These are phyloP conservation scores for Ptychoptera contaminata DNA, from an alignment of 2,888 invertebrate species.

Conservation along the genomic window DNA sequence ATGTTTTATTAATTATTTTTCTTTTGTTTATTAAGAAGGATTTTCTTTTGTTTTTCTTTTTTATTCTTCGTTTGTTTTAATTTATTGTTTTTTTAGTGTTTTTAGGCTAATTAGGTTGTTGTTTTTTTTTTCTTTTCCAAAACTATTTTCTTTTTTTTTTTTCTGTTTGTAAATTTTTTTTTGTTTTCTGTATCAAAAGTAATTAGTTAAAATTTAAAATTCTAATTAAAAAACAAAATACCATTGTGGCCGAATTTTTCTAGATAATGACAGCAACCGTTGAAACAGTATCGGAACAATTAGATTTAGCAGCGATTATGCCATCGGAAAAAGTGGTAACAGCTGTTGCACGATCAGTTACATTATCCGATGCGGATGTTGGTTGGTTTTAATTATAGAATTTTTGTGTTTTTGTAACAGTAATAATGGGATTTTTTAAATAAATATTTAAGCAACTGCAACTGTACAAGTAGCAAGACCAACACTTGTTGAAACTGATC, in stretches of 20 bases:
- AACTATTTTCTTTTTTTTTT: neutral
- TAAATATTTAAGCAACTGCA: slow-evolving; percentile 37
- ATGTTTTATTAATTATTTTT: neutral
- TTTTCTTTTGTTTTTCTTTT: neutral
- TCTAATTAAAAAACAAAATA: slow-evolving; percentile 1
- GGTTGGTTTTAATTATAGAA: slow-evolving; percentile 36
- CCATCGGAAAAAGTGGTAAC: slow-evolving; percentile 59
- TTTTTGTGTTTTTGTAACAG: too few relatives aligned
- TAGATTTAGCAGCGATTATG: slow-evolving; percentile 75
- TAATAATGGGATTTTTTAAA: too few relatives aligned
- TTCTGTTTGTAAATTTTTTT: neutral
- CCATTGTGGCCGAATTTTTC: slow-evolving; percentile 15
- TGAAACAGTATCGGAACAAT: slow-evolving; percentile 79
- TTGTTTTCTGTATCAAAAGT: neutral
- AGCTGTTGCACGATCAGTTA: slow-evolving; percentile 73
- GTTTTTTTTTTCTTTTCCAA: neutral
- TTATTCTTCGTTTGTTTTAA: neutral
- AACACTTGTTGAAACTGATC: slow-evolving; percentile 40
- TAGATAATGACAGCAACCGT: slow-evolving; percentile 94
- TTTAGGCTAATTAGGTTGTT: neutral
- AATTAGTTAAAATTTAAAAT: neutral
- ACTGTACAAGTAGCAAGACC: slow-evolving; percentile 60
- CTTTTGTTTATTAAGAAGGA: too few relatives aligned
- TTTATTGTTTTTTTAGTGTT: neutral
- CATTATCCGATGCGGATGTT: slow-evolving; percentile 77